Conservation (phyloP, 2,797 vertebrate genomes). For the Paedocypris micromegethes region DNA sequence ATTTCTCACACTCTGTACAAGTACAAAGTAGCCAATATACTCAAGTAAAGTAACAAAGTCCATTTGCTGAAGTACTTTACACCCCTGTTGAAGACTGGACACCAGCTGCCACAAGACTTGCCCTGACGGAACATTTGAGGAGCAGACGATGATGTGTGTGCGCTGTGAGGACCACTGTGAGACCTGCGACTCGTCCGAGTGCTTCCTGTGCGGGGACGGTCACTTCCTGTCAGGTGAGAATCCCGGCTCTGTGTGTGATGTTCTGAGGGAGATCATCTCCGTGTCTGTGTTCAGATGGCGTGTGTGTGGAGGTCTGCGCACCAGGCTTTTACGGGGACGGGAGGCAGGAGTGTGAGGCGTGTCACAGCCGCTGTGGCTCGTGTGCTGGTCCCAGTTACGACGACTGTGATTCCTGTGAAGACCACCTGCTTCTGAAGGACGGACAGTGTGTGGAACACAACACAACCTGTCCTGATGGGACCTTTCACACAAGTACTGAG, state of each 20-base stretch:
- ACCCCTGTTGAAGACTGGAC: conserved; percentile 63
- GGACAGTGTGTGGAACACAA: conserved; percentile 64
- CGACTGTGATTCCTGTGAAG: conserved; percentile 75
- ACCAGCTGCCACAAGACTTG: conserved; percentile 73
- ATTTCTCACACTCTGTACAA: no score
- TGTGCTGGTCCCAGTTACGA: conserved; percentile 60
- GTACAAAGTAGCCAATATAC: no score
- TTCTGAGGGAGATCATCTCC: neutral
- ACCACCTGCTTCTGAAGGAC: conserved; percentile 40
- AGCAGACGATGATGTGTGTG: conserved; percentile 60
- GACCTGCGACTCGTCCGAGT: conserved; percentile 73
- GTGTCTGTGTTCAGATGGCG: conserved; percentile 52
- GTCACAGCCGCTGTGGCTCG: conserved; percentile 62
- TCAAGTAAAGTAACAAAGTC: no score
- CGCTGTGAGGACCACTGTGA: conserved; percentile 68
- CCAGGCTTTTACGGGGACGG: conserved; percentile 63
- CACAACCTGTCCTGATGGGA: conserved; percentile 41
- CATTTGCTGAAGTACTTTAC: no score
- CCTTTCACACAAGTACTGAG: conserved; percentile 58
- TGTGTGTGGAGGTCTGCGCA: conserved; percentile 62
- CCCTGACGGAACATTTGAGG: conserved; percentile 75
- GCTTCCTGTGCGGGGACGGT: conserved; percentile 75
- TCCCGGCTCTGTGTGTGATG: neutral
- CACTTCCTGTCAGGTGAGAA: conserved; percentile 75
- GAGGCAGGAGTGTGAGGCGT: conserved; percentile 62